Evolutionary conservation across 2,113 vertebrate species (phyloP).

Genomic region (Craseonycteris thonglongyai): DNA sequence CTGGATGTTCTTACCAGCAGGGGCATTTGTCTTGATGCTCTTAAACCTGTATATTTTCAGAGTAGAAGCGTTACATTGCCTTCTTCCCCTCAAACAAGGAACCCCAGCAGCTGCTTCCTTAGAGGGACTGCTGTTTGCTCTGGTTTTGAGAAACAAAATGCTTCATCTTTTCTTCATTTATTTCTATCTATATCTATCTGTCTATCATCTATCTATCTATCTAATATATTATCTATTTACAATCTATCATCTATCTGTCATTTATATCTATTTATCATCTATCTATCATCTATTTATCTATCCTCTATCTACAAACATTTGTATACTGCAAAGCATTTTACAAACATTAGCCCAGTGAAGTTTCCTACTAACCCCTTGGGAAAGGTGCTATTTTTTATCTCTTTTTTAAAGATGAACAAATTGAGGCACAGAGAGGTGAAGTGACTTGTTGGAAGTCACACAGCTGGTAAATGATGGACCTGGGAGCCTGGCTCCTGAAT

Average conservation of each 20-base stretch:
- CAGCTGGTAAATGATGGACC: neutral
- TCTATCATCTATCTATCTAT: neutral
- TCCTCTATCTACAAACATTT: neutral
- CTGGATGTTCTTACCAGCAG: neutral
- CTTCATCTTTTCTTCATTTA: neutral
- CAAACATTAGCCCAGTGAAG: neutral
- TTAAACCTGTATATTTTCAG: neutral
- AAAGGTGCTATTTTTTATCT: neutral
- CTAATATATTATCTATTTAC: neutral
- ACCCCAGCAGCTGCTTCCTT: neutral
- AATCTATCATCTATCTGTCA: neutral
- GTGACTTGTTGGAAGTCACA: neutral
- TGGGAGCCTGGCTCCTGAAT: neutral
- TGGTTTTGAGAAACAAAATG: neutral
- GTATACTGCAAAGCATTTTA: neutral
- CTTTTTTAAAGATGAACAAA: neutral
- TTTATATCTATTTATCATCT: neutral
- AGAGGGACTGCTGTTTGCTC: neutral
- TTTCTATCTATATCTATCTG: neutral
- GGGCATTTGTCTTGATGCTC: constrained; percentile 1
- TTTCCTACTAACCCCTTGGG: neutral
- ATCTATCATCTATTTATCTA: neutral
- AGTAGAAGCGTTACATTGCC: neutral
- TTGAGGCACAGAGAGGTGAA: neutral
- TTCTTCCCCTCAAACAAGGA: neutral